A percentile compares a stretch with the other conserved stretches of the same genome.
Evolutionary conservation across 2,888 invertebrate genomes (phyloP).

Genomic region (Drosophila cognata): DNA sequence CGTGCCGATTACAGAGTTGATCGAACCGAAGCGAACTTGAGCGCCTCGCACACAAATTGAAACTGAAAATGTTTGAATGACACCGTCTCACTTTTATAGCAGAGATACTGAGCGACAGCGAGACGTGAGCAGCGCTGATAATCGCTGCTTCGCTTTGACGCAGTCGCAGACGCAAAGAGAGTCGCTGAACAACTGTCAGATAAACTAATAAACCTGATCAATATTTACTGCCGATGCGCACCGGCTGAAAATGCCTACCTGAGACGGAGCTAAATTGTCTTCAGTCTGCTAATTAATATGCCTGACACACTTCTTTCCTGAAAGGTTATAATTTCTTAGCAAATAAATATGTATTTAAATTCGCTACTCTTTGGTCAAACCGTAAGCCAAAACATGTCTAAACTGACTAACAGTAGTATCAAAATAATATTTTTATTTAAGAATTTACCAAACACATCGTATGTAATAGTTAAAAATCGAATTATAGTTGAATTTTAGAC

Average conservation of each 20-base stretch:
- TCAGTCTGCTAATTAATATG: constrained; percentile 59
- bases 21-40: constrained; percentile 52
- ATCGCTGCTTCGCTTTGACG: constrained; percentile 27
- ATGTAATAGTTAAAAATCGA: no score
- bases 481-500: not conserved
- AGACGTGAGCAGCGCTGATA: constrained; percentile 49
- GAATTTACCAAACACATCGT: not conserved
- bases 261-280: constrained; percentile 26
- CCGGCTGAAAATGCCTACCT: constrained; percentile 14
- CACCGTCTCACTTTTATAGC: constrained; percentile 62
- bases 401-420: not conserved
- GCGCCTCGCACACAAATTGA: constrained; percentile 47
- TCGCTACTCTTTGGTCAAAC: not conserved
- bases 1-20: constrained; percentile 17
- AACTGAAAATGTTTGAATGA: constrained; percentile 62
- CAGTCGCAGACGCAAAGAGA: constrained; percentile 31
- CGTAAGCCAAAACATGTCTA: not conserved
- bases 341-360: not conserved
- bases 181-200: constrained; percentile 33
- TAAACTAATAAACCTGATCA: constrained; percentile 41
- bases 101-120: constrained; percentile 19
- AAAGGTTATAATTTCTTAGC: constrained; percentile 47
- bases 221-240: constrained; percentile 57
- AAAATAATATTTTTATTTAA: not conserved
- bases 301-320: constrained; percentile 55